These are phyloP conservation scores for Habrosyne pyritoides DNA, from an alignment of 2,888 invertebrate species.

Conservation along the genomic window DNA sequence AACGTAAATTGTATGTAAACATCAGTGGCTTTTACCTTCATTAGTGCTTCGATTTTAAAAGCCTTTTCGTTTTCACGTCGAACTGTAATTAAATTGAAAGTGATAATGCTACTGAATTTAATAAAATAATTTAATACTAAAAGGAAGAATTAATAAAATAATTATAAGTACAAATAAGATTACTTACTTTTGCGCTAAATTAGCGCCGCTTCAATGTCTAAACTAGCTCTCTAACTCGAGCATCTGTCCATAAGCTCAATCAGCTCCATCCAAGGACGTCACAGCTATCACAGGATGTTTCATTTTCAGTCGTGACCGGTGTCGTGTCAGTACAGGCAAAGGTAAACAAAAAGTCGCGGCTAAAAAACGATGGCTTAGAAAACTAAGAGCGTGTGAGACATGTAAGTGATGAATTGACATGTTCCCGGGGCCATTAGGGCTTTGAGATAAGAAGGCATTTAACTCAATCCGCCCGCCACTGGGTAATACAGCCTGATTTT, in stretches of 20 bases:
- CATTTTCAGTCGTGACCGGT: constrained; percentile 39
- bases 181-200: too few species aligned
- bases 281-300: constrained; percentile 43
- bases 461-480: constrained; percentile 62
- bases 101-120: too few species aligned
- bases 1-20: too few species aligned
- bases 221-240: not conserved
- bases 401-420: constrained; percentile 81
- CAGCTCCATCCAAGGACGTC: not conserved
- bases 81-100: too few species aligned
- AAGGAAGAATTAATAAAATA: too few species aligned
- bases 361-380: constrained; percentile 55
- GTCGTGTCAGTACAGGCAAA: constrained; percentile 19
- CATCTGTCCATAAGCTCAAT: constrained; percentile 25
- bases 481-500: constrained; percentile 33
- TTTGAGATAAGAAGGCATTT: constrained; percentile 76
- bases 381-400: constrained; percentile 52
- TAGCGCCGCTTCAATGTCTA: too few species aligned
- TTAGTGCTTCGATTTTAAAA: too few species aligned
- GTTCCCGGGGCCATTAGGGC: constrained; percentile 76
- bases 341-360: constrained; percentile 14
- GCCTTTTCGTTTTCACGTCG: too few species aligned
- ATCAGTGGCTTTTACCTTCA: too few species aligned
- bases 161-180: too few species aligned
- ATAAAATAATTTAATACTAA: too few species aligned